Evolutionary conservation across 2,888 invertebrate species (phyloP), one percentile per base, ranked within the genome.

Genomic region (Adelphocoris suturalis): DNA sequence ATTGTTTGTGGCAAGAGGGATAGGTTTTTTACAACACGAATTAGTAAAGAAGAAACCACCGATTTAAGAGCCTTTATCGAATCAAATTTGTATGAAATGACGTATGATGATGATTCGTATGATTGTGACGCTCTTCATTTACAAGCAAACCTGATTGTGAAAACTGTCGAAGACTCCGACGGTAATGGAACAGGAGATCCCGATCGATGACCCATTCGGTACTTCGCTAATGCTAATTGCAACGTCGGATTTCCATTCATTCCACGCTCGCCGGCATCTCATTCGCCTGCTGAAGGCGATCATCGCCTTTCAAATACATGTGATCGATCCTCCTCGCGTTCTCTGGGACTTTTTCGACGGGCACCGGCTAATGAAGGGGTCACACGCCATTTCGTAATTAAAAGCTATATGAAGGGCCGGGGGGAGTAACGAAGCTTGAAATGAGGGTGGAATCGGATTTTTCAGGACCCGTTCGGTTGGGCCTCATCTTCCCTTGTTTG

Each of bases 381-480:
- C 23, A 23, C 68, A 68, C 68, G 68, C 68, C 23, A 68, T 68
- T 19, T 23, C 27, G 68, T 68, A 68, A 68, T 68, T 68, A 68
- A 68, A 68, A 12, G 23, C 68, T 23, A 0, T 19, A 23, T 12
- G 19, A 23, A 13, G 9, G n/a, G 23, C 12, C 23, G 68, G 23
- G 68, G 11, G 68, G 37, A 37, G 37, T 37, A 68, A 23, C 13
- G 68, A 68, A 68, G 37, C 68, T 68, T 7, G 68, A 23, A 68
- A 19, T 57, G 14, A n/a, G 14, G 68, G 27, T 9, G 27, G 68
- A 68, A 19, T 68, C 23, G 7, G 37, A 37, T 37, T 37, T 37
- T 37, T 37, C 37, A 37, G 37, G 37, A 37, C 7, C 37, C 37
- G 2, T 4, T 37, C 37, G 37, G 37, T 37, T 7, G 37, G 3